Percentiles rank a stretch among this genome's conserved stretches.
Evolutionary conservation across 2,888 invertebrate species (phyloP).

Genomic region (Pharmacophagus antenor): DNA sequence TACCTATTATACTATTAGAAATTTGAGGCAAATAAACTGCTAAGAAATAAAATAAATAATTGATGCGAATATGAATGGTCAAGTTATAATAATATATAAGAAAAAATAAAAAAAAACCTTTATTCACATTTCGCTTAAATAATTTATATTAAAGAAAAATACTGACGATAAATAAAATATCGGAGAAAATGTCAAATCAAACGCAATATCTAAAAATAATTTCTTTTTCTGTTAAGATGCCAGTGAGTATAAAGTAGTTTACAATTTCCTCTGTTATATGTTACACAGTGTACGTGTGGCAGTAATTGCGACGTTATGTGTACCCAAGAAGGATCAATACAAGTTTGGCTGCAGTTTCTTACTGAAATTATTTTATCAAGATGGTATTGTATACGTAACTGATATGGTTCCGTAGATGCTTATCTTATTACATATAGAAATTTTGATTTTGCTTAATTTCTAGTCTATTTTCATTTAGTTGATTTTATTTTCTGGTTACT

Average conservation of each 20-base stretch:
- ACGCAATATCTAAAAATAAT: not conserved
- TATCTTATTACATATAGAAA: not conserved
- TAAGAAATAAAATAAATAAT: too few relatives aligned
- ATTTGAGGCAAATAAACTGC: too few relatives aligned
- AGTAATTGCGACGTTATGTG: not conserved
- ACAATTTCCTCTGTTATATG: not conserved
- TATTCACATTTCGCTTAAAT: too few relatives aligned
- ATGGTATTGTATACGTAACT: not conserved
- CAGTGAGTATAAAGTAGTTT: not conserved
- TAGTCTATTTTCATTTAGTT: too few relatives aligned
- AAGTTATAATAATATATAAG: too few relatives aligned
- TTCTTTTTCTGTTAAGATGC: not conserved
- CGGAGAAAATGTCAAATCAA: not conserved
- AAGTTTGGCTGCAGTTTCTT: conserved; percentile 3
- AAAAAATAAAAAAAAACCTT: too few relatives aligned
- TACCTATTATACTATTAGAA: too few relatives aligned
- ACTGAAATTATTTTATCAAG: conserved; percentile 1
- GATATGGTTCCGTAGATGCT: not conserved
- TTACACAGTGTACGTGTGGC: not conserved
- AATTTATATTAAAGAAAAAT: too few relatives aligned
- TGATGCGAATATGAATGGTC: too few relatives aligned
- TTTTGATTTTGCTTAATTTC: too few relatives aligned
- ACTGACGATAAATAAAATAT: too few relatives aligned
- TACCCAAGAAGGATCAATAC: not conserved
- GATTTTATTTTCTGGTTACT: too few relatives aligned